Evolutionary conservation across 2,113 vertebrate species (phyloP), one percentile per base, ranked within the genome.

Genomic region (Sceloporus undulatus): DNA sequence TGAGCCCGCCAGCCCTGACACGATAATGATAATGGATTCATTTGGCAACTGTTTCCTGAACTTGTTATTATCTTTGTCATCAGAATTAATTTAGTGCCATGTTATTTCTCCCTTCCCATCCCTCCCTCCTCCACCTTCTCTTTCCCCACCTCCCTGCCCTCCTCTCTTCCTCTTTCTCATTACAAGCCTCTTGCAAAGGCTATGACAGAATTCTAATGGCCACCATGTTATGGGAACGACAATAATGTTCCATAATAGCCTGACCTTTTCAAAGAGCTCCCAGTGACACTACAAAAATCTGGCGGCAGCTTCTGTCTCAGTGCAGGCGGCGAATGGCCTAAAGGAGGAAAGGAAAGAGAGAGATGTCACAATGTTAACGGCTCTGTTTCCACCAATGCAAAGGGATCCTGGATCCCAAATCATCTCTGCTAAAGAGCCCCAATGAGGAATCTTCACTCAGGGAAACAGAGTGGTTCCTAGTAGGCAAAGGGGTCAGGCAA

Each of bases 11-110:
- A 27, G 90, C 48, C 89, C 87, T 54, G 88, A 91, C 42, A 14
- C 87, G 6, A 90, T 93, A 89, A 94, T 88, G 90, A 82, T 85
- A 88, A 87, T 79, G 89, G 94, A 92, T 88, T 82, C 91, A 42
- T 94, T 91, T 94, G 92, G 93, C 86, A 38, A 84, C 66, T 76
- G 1, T 84, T 93, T 94, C 93, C 93, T 90, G 40, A 85, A 94
- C 91, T 89, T 42, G 88, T 93, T 92, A 91, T 95, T 93, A 91
- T 93, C 92, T 87, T 81, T 94, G 92, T 93, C 90, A 86, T 93
- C 90, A 87, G 90, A 91, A 93, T 96, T 95, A 92, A 93, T 94
- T 91, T 92, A 79, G 90, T 92, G 84, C 89, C 7, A 68, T 87
- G 85, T 54, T 34, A 82, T 77, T 82, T 73, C 27, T 3, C 38